Evolutionary conservation across 2,797 vertebrate genomes (phyloP), one percentile per base, ranked within the genome.

Genomic region (Enteromius paludinosus): DNA sequence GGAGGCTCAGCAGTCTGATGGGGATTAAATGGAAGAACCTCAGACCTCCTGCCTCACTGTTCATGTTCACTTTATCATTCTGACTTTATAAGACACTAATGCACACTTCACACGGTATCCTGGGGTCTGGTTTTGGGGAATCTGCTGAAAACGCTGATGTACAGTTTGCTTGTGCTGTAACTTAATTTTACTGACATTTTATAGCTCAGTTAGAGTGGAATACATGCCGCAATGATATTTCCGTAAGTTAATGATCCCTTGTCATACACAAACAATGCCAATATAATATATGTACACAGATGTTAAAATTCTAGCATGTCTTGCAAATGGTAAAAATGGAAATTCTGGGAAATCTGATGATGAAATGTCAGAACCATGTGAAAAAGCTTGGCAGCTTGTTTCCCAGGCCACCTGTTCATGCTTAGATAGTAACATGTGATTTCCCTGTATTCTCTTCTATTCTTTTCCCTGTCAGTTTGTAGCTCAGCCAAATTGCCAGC

Each of bases 401-500:
- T n/a, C 1, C 33, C 15, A 28, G 20, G 14, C 43, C 59, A 73
- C 79, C 70, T 74, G 79, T 73, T 81, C 59, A 65, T 52, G 25
- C n/a, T 73, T 41, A 0, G 41, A 71, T 15, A 18, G 14, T 10
- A 45, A n/a, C 54, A 15, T 20, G 14, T 64, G 28, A 73, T 81
- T 80, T 73, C 38, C 23, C 7, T n/a, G 4, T 20, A 11, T 81
- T 61, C 66, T 38, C 41, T 15, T 71, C 68, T 74, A 8, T 70
- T 56, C 23, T n/a, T 68, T 25, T 68, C 49, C 84, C 28, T 47
- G 18, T 59, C 84, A 99, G 98, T 99, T 99, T 90, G 97, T 99
- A 77, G 98, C 98, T 82, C 98, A 99, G 91, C 98, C 98, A 68
- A 99, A 99, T 87, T 99, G 98, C 91, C 98, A 99, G 90, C 98